phyloP scores from a whole-genome alignment of 2,888 invertebrate genomes.

The Brachyptera risi region DNA sequence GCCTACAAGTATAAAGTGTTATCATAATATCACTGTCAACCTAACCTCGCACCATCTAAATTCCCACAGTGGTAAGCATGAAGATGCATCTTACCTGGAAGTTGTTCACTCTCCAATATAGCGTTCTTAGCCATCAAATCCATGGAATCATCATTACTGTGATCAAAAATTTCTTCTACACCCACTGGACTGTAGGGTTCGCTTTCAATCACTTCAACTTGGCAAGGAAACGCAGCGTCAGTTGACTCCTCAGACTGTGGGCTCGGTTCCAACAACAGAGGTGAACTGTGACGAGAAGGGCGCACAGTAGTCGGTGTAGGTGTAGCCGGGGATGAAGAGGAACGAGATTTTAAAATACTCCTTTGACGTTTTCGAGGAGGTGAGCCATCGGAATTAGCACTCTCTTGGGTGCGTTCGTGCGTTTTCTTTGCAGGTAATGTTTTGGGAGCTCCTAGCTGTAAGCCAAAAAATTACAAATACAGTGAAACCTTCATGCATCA shows the following conservation, averaged over 20 bases:
- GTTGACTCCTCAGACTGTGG: neutral
- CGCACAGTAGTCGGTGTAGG: slow-evolving; percentile 29
- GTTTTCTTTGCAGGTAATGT: too few species aligned
- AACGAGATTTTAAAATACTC: slow-evolving; percentile 7
- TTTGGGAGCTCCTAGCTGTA: too few species aligned
- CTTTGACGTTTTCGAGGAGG: too few species aligned
- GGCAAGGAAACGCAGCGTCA: slow-evolving; percentile 21
- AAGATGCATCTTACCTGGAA: slow-evolving; percentile 32
- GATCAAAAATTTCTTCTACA: slow-evolving; percentile 26
- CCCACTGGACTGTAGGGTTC: slow-evolving; percentile 22
- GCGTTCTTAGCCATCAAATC: slow-evolving; percentile 23
- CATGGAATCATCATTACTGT: slow-evolving; percentile 28
- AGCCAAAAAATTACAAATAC: too few species aligned
- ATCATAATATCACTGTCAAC: too few species aligned
- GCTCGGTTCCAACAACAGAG: too few species aligned
- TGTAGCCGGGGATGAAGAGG: slow-evolving; percentile 27
- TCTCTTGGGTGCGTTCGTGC: too few species aligned
- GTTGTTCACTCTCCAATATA: slow-evolving; percentile 27
- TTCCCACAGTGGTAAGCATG: too few species aligned
- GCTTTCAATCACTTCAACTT: slow-evolving; percentile 23
- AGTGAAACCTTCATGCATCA: too few species aligned
- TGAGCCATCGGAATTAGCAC: too few species aligned
- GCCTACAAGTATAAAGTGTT: too few species aligned
- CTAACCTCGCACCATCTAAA: too few species aligned
- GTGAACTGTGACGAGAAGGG: neutral